Conservation (phyloP, 2,888 invertebrate genomes). For the Meta bourneti region DNA sequence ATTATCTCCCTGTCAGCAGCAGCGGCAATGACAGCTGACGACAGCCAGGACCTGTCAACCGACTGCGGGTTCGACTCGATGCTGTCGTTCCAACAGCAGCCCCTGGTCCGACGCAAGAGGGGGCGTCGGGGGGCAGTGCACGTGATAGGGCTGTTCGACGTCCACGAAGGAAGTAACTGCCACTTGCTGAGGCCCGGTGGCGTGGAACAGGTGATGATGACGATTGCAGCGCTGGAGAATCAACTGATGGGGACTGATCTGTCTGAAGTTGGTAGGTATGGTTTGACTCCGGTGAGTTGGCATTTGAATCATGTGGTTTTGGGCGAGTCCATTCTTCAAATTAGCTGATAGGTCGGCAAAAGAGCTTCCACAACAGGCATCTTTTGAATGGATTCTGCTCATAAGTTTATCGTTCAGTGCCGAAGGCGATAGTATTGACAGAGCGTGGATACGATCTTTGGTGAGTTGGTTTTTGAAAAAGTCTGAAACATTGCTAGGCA, state of each 20-base stretch:
- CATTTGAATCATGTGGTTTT: too few relatives aligned
- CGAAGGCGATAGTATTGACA: too few relatives aligned
- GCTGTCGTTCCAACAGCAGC: neutral
- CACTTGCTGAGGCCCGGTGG: conserved; percentile 55
- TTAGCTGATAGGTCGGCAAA: neutral
- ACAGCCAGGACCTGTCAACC: neutral
- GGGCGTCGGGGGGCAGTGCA: neutral
- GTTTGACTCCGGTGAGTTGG: neutral
- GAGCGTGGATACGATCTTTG: too few relatives aligned
- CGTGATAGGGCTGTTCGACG: conserved; percentile 69
- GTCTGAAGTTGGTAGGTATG: conserved; percentile 27
- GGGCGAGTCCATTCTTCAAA: neutral
- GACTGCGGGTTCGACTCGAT: too few relatives aligned
- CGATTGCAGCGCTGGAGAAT: conserved; percentile 51
- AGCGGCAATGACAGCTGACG: neutral
- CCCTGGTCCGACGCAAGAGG: conserved; percentile 34
- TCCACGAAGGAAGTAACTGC: conserved; percentile 56
- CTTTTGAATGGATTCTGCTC: too few relatives aligned
- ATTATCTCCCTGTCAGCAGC: neutral
- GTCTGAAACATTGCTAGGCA: too few relatives aligned
- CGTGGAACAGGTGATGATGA: conserved; percentile 68
- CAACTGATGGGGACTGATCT: conserved; percentile 6
- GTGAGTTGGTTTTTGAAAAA: too few relatives aligned
- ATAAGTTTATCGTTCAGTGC: too few relatives aligned
- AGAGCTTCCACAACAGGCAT: too few relatives aligned